Percentiles rank a stretch among this genome's conserved stretches.
These are phyloP conservation scores for Heliothis subflexa DNA, from an alignment of 1,140 invertebrate species.

Conservation along the genomic window DNA sequence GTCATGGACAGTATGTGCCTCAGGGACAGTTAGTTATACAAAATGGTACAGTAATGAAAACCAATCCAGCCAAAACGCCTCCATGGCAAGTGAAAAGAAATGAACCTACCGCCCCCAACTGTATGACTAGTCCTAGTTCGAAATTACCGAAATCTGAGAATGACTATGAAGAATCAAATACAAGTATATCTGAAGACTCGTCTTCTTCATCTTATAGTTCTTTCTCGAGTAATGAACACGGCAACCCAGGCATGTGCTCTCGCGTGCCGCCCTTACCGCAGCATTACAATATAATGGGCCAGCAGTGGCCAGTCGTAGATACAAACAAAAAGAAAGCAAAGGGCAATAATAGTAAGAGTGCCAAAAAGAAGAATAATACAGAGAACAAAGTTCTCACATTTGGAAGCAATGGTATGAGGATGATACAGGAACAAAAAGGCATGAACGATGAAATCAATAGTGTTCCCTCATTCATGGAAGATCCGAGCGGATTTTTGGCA, in stretches of 20 bases:
- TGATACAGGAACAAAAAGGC: slow-evolving; percentile 71
- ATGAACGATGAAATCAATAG: slow-evolving; percentile 72
- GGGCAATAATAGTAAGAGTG: slow-evolving; percentile 81
- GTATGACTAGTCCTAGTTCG: slow-evolving; percentile 70
- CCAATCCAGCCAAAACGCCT: slow-evolving; percentile 86
- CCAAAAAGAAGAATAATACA: slow-evolving; percentile 86
- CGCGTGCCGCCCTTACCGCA: slow-evolving; percentile 91
- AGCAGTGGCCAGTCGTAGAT: slow-evolving; percentile 86
- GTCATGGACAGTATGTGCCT: slow-evolving; percentile 73
- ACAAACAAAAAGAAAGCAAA: slow-evolving; percentile 89
- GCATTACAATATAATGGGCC: slow-evolving; percentile 88
- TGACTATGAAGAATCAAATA: slow-evolving; percentile 72
- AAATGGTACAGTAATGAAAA: slow-evolving; percentile 81
- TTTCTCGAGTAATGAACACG: slow-evolving; percentile 69
- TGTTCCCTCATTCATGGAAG: slow-evolving; percentile 91
- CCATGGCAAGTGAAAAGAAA: slow-evolving; percentile 88
- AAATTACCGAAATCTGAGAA: slow-evolving; percentile 72
- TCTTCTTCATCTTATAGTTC: slow-evolving; percentile 61
- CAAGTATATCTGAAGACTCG: slow-evolving; percentile 69
- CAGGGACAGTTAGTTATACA: slow-evolving; percentile 83
- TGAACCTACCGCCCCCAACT: slow-evolving; percentile 58
- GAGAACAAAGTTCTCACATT: slow-evolving; percentile 73
- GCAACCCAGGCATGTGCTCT: slow-evolving; percentile 86
- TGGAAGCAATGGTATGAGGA: slow-evolving; percentile 73
- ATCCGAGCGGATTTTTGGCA: slow-evolving; percentile 95